Evolutionary conservation across 2,888 invertebrate species (phyloP), one percentile per base, ranked within the genome.

Genomic region (Drosophila recens): DNA sequence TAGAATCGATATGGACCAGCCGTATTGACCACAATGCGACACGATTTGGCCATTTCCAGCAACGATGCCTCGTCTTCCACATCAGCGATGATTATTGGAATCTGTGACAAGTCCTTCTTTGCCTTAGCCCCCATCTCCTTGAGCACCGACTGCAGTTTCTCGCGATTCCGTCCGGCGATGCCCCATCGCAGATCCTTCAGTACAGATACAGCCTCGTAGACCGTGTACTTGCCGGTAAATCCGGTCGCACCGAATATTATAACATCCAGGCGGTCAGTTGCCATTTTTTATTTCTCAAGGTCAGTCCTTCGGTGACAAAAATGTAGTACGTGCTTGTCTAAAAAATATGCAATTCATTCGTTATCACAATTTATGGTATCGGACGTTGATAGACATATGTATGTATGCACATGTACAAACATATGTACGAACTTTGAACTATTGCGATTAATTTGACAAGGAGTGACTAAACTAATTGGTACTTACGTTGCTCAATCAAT

Each of bases 211-310:
- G 95, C 92, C 89, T 96, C 95, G 74, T 94, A 94, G 0, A 97
- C 96, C 0, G 97, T 96, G 91, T 96, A 95, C 91, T 96, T 96
- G 1, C 99, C 99, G 0, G 99, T 98, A 59, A 92, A 98, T 30
- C 99, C 99, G 0, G 97, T 96, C 0, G 98, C 99, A 27, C 99
- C 99, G 91, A 98, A 98, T 87, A 99, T 95, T 8, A 99, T 94
- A 5, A 98, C 90, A 93, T 98, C 98, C 48, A 96, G 78, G 57
- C 90, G 90, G 43, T 92, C 91, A 0, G 70, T 40, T 52, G 89
- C 67, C 92, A 92, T 92, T 77, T 27, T 45, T 15, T 8, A 13
- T 33, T n/a, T 17, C 8, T 75, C 80, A 76, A 76, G 75, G 75
- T 79, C 63, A 79, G n/a, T 30, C 8, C 4, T 8, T 20, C 20